Evolutionary conservation across 1,140 invertebrate genomes (phyloP).

Genomic region (Halictus rubicundus): DNA sequence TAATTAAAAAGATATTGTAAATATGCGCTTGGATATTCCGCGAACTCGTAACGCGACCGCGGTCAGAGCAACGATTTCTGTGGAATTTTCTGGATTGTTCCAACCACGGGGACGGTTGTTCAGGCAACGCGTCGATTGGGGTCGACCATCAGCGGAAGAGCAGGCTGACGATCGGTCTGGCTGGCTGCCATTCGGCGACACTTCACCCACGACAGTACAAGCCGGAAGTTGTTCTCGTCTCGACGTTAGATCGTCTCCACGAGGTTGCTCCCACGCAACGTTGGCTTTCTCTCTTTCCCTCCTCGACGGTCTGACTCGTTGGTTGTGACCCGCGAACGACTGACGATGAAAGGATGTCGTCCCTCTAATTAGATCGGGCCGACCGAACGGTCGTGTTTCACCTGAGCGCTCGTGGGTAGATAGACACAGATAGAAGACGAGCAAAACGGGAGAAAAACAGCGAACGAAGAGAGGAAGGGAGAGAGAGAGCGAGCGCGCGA

Average conservation of each 20-base stretch:
- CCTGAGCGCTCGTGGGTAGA: slow-evolving; percentile 46
- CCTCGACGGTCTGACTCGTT: background rate
- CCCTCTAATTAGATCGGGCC: slow-evolving; percentile 55
- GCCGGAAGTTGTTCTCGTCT: background rate
- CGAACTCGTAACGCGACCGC: no score
- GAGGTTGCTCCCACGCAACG: slow-evolving; percentile 26
- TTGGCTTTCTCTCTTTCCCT: slow-evolving; percentile 12
- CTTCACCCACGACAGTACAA: slow-evolving; percentile 2
- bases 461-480: background rate
- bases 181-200: background rate
- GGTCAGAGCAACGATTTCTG: no score
- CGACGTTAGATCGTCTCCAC: background rate
- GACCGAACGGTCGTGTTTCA: slow-evolving; percentile 62
- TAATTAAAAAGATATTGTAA: no score
- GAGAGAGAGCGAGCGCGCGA: no score
- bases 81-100: no score
- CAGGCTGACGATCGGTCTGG: no score
- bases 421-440: slow-evolving; percentile 24
- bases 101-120: background rate
- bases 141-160: background rate
- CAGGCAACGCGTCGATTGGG: background rate
- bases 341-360: slow-evolving; percentile 36
- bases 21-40: no score
- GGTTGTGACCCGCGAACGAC: slow-evolving; percentile 7
- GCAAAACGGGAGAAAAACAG: background rate